Conservation (phyloP, 2,113 vertebrate species). For the Brachyhypopomus gauderio region DNA sequence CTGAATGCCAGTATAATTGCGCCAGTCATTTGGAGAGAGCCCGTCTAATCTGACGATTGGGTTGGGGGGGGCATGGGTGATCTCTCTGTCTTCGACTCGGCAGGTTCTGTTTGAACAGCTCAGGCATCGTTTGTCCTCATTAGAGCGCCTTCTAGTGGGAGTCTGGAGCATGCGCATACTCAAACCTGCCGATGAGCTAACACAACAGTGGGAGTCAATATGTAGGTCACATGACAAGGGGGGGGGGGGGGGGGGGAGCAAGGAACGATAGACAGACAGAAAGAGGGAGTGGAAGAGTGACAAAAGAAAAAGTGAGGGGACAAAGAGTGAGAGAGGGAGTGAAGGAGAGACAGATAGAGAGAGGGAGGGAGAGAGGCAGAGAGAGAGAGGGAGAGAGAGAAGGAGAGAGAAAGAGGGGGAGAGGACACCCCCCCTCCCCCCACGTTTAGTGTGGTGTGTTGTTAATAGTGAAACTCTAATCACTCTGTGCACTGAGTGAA, state of each 20-base stretch:
- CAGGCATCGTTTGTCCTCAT: conserved; percentile 93
- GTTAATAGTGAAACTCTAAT: too few species aligned
- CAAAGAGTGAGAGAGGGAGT: too few species aligned
- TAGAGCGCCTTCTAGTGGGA: conserved; percentile 84
- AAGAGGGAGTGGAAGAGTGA: neutral
- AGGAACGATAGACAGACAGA: conserved; percentile 61
- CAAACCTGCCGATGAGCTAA: conserved; percentile 75
- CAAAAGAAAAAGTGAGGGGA: too few species aligned
- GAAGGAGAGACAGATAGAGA: too few species aligned
- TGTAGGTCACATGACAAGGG: conserved; percentile 75
- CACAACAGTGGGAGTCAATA: conserved; percentile 77
- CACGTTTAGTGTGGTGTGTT: too few species aligned
- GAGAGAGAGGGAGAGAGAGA: too few species aligned
- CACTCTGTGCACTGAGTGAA: too few species aligned
- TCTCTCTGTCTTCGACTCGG: conserved; percentile 73
- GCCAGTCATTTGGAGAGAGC: conserved; percentile 74
- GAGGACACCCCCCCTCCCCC: too few species aligned
- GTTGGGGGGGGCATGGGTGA: conserved; percentile 75
- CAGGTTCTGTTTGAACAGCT: conserved; percentile 72
- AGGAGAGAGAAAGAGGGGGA: too few species aligned
- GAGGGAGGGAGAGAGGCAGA: too few species aligned
- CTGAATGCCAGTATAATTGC: conserved; percentile 80
- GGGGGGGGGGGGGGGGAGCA: too few species aligned
- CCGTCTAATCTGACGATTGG: conserved; percentile 84
- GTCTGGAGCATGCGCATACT: conserved; percentile 77